Base-by-base conservation (phyloP, 2,888 invertebrate genomes). In the Horisme vitalbata region DNA sequence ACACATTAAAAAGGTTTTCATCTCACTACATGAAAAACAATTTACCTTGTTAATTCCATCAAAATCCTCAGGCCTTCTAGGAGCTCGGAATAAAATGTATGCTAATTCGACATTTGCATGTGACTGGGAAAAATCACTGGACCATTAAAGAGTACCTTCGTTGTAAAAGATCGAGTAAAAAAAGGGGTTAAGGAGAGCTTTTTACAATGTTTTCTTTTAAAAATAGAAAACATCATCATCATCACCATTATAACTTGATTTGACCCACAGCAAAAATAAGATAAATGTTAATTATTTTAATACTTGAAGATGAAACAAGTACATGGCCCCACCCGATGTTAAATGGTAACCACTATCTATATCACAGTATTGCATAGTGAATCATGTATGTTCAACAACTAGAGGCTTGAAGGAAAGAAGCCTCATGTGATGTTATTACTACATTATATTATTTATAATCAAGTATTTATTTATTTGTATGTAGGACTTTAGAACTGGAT, bases 121-220 rank as follows among this genome's bases (percentile, higher is more conserved):
- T 80, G 82, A 82, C 78, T 80, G 76, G 66, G 75, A 77, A 80
- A 80, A 84, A 83, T 82, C 81, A 82, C 71, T 76, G 73, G 71
- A 52, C 79, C 79, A 83, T 81, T 82, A 81, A 79, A 81, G 72
- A 75, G 78, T 75, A 69, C 69, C 65, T 65, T 62, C 62, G 60
- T 63, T 55, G 64, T 62, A 67, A 72, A 69, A 59, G 63, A 75
- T 78, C 68, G 72, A 74, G 68, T 74, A 57, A 61, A 66, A 61
- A 63, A 36, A 38, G 33, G 39, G 39, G 32, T 43, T 49, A 41
- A 35, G 30, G 24, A n/a, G 15, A 31, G 24, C 18, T 9, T 21
- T 30, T 28, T 20, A 23, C 2, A 21, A n/a, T n/a, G n/a, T n/a
- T n/a, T n/a, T n/a, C n/a, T n/a, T n/a, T n/a, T n/a, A n/a, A n/a